These are phyloP conservation scores for Strix occidentalis DNA, from an alignment of 2,797 vertebrate genomes.

Conservation along the genomic window DNA sequence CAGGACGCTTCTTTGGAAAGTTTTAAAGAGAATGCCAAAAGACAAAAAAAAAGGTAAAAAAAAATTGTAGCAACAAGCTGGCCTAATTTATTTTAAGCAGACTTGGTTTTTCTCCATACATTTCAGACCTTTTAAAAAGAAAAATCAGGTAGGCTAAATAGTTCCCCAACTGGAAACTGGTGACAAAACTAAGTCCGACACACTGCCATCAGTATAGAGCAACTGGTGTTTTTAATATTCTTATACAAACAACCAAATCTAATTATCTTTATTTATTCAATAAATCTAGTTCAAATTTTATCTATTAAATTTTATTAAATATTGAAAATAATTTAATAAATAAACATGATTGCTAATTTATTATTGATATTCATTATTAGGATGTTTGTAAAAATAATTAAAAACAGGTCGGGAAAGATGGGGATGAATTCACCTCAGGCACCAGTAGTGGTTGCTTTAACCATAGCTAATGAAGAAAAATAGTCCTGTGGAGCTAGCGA, in stretches of 20 bases:
- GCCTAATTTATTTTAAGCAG: neutral
- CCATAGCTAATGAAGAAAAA: slow-evolving; percentile 18
- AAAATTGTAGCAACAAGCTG: neutral
- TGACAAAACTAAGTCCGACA: slow-evolving; percentile 26
- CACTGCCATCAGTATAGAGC: slow-evolving; percentile 29
- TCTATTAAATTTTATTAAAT: slow-evolving; percentile 74
- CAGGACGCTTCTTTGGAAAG: neutral
- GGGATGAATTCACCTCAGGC: neutral
- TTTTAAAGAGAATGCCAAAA: neutral
- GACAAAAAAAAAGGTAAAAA: neutral
- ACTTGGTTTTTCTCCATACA: neutral
- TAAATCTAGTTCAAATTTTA: slow-evolving; percentile 67
- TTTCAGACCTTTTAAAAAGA: neutral
- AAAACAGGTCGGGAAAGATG: neutral
- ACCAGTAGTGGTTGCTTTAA: neutral
- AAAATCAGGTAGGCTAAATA: neutral
- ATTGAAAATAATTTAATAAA: slow-evolving; percentile 75
- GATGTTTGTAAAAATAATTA: slow-evolving; percentile 31
- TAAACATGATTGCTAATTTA: slow-evolving; percentile 16
- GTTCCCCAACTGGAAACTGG: neutral
- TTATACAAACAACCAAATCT: slow-evolving; percentile 40
- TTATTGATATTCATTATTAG: slow-evolving; percentile 52
- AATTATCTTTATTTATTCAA: slow-evolving; percentile 61
- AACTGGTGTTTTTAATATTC: slow-evolving; percentile 55
- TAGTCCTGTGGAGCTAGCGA: neutral